Base-by-base conservation (phyloP, 2,888 invertebrate genomes). In the Chrysolina haemoptera region DNA sequence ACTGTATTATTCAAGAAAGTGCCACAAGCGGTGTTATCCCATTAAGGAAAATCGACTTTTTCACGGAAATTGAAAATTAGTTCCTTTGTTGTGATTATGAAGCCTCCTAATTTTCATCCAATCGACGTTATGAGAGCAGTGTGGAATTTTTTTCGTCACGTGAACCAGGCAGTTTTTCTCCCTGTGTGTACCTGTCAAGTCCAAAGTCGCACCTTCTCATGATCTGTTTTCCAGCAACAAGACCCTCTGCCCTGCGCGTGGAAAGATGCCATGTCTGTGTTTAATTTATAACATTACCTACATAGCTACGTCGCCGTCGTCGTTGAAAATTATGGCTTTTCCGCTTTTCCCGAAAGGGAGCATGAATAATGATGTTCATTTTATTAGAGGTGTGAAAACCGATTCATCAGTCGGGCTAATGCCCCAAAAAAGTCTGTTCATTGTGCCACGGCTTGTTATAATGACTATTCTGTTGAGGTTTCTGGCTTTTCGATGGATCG, bases 291-390 rank as follows among this genome's bases (percentile, higher is more conserved):
- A 78, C 73, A 64, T 67, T 53, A 71, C 71, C 74, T 71, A 68
- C 67, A 71, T 18, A 20, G 20, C 53, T 20, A 18, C 62, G 62
- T 35, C 18, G 20, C n/a, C 59, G 63, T 41, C 59, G 63, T 62
- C 62, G 63, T 48, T 59, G 43, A 59, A 50, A 62, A 59, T 78
- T 81, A 81, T 77, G 72, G 76, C 79, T 74, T 75, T 78, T 73
- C 75, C 71, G 79, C 76, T 75, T 72, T 76, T 75, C 77, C 75
- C 70, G 35, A 62, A 69, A 68, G 73, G 75, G 77, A 77, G 77
- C 77, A 78, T 81, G 80, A 81, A 80, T 81, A 81, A 81, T 80
- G 81, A 80, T 78, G 78, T 79, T 81, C 79, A 79, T 78, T 81
- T 80, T 77, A 80, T 81, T 78, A 76, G 77, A 76, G 74, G 75